Conservation (phyloP, 2,113 vertebrate species). For the Corythaixoides concolor region DNA sequence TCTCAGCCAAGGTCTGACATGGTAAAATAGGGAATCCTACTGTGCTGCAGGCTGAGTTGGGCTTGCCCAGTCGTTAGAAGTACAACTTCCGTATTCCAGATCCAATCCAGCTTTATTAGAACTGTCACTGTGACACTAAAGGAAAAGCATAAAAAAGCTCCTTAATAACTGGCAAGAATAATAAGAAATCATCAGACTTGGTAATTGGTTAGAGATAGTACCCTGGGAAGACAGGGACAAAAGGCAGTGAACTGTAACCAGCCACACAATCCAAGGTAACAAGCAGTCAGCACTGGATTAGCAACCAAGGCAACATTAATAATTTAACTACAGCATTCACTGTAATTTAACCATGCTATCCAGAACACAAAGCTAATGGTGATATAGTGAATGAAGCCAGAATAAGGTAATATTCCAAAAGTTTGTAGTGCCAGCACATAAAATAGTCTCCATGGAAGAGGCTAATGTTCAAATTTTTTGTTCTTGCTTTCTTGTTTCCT, state of each 20-base stretch:
- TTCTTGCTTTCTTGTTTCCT: background rate
- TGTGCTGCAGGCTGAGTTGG: background rate
- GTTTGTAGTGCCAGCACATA: background rate
- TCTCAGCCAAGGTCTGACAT: background rate
- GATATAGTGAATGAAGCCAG: background rate
- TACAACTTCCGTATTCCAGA: background rate
- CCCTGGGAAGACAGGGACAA: constrained; percentile 35
- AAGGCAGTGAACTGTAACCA: constrained; percentile 48
- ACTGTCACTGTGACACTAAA: background rate
- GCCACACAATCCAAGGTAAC: constrained; percentile 11
- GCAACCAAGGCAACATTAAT: constrained; percentile 50
- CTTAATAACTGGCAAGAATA: background rate
- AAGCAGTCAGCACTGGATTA: constrained; percentile 39
- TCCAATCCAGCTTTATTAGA: background rate
- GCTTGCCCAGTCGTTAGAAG: background rate
- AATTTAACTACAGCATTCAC: constrained; percentile 27
- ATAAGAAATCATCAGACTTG: background rate
- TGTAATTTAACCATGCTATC: constrained; percentile 17
- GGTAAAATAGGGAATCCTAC: background rate
- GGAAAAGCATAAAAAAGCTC: background rate
- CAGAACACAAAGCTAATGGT: constrained; percentile 25
- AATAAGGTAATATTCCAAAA: background rate
- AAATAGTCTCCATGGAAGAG: background rate
- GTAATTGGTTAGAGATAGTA: constrained; percentile 33
- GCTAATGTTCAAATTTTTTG: background rate